These are phyloP conservation scores for Nerophis ophidion DNA, from an alignment of 2,113 vertebrate species.

Conservation along the genomic window DNA sequence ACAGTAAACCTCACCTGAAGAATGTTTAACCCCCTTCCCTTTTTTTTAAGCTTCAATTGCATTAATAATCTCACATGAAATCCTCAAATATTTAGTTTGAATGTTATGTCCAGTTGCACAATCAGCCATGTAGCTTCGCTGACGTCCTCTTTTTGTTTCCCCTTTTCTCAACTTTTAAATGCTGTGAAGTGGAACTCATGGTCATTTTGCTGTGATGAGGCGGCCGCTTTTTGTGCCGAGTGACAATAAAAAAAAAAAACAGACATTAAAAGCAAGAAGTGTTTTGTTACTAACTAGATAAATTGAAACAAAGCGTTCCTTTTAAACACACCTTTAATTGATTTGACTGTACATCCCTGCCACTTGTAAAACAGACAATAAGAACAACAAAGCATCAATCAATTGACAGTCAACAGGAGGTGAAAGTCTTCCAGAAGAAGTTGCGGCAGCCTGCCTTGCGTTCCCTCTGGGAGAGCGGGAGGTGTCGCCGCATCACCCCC, in stretches of 20 bases:
- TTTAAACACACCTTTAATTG: no score
- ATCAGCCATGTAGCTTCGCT: conserved; percentile 1
- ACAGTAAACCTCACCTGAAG: conserved; percentile 46
- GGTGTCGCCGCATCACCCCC: conserved; percentile 53
- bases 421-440: conserved; percentile 81
- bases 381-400: not conserved
- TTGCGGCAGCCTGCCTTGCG: conserved; percentile 75
- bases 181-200: conserved; percentile 29
- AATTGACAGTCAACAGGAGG: conserved; percentile 64
- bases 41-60: conserved; percentile 11
- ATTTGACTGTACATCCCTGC: no score
- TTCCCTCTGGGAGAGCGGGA: conserved; percentile 60
- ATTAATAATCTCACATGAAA: conserved; percentile 27
- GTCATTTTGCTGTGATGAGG: conserved; percentile 5
- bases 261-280: conserved; percentile 1
- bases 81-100: conserved; percentile 14
- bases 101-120: not conserved
- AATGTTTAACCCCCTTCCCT: conserved; percentile 14
- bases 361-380: no score
- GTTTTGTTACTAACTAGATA: not conserved
- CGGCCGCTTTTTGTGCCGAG: conserved; percentile 7
- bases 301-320: no score
- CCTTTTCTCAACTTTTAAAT: conserved; percentile 13
- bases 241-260: not conserved
- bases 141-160: not conserved